These are phyloP conservation scores for Gortyna flavago DNA, from an alignment of 2,888 invertebrate genomes.

Conservation along the genomic window DNA sequence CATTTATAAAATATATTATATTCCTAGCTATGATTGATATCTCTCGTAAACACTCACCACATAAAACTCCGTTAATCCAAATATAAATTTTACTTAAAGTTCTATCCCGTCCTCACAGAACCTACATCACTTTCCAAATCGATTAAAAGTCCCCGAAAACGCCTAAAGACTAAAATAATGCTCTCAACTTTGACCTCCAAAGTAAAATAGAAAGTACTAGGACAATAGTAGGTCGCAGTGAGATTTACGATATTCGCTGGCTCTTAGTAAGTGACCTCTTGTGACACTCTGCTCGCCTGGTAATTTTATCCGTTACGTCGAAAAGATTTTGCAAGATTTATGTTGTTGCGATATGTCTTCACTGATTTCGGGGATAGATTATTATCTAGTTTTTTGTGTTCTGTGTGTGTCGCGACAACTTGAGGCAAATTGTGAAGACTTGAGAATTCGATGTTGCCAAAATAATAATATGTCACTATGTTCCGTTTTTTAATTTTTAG, in stretches of 20 bases:
- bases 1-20: neutral
- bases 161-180: constrained; percentile 48
- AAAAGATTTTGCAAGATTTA: constrained; percentile 55
- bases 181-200: constrained; percentile 51
- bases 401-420: constrained; percentile 42
- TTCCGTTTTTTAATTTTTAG: neutral
- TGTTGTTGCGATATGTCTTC: constrained; percentile 48
- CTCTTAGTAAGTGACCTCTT: constrained; percentile 61
- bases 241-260: constrained; percentile 63
- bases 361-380: constrained; percentile 47
- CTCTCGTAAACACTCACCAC: constrained; percentile 5
- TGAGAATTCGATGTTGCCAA: neutral
- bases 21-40: neutral
- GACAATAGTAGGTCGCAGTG: constrained; percentile 57
- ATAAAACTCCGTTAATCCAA: constrained; percentile 31
- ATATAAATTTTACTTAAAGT: constrained; percentile 33
- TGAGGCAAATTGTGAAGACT: constrained; percentile 16
- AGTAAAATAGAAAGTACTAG: constrained; percentile 57
- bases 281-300: constrained; percentile 52
- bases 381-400: constrained; percentile 39
- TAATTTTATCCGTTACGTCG: constrained; percentile 54
- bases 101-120: constrained; percentile 11
- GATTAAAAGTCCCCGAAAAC: constrained; percentile 46
- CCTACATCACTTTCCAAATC: constrained; percentile 48
- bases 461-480: neutral